These are phyloP conservation scores for Morpho deidamia DNA, from an alignment of 2,888 invertebrate species.

Conservation along the genomic window DNA sequence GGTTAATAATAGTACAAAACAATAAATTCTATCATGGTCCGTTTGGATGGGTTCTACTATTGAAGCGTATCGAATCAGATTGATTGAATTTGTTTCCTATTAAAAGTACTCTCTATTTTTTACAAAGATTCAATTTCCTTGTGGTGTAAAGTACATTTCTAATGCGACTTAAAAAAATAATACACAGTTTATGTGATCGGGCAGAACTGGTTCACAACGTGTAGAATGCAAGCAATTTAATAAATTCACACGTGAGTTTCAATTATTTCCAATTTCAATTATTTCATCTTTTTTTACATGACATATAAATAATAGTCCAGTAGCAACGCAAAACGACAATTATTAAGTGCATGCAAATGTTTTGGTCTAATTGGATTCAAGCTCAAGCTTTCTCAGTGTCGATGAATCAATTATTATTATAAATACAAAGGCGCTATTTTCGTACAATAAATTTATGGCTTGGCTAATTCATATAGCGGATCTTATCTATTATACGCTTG, in stretches of 20 bases:
- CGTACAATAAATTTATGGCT: not conserved
- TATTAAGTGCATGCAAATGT: no score
- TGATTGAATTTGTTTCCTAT: conserved; percentile 72
- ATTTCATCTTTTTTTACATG: no score
- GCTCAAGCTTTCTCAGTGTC: no score
- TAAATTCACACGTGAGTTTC: not conserved
- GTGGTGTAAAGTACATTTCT: conserved; percentile 50
- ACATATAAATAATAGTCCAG: no score
- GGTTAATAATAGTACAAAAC: not conserved
- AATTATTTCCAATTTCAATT: not conserved
- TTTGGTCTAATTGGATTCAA: no score
- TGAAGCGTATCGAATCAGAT: conserved; percentile 53
- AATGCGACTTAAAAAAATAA: conserved; percentile 20
- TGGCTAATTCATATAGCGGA: not conserved
- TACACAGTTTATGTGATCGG: not conserved
- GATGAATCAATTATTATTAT: no score
- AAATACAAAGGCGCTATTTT: not conserved
- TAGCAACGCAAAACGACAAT: no score
- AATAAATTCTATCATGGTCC: not conserved
- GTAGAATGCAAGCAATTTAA: not conserved
- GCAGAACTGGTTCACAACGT: no score
- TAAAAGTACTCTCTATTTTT: conserved; percentile 36
- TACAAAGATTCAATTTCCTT: conserved; percentile 50
- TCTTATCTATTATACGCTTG: conserved; percentile 11
- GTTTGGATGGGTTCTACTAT: conserved; percentile 31